Conservation (phyloP, 1,140 invertebrate genomes). For the Amyelois transitella region DNA sequence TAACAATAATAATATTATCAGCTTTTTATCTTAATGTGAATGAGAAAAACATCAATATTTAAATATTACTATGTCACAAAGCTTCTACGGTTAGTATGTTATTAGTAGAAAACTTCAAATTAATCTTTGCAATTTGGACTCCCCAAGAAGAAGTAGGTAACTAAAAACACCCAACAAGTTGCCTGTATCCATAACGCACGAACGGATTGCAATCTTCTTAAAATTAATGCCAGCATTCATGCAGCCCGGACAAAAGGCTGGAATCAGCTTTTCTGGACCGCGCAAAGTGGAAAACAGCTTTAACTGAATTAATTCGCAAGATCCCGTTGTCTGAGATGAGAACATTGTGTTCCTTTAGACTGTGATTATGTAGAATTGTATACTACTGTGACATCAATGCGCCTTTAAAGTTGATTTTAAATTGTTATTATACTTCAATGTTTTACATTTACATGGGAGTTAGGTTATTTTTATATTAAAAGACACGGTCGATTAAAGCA, state of each 20-base stretch:
- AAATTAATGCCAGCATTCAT: conserved; percentile 2
- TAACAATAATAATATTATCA: no score
- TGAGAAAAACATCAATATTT: no score
- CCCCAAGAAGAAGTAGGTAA: neutral
- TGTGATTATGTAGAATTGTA: neutral
- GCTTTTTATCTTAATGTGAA: no score
- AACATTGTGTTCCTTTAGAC: neutral
- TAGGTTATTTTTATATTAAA: no score
- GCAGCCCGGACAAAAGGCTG: neutral
- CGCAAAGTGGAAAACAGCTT: conserved; percentile 1
- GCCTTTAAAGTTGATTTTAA: neutral
- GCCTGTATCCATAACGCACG: neutral
- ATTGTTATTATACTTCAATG: no score
- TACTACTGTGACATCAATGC: no score
- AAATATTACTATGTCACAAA: no score
- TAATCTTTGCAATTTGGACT: neutral
- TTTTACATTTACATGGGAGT: no score
- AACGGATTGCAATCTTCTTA: conserved; percentile 2
- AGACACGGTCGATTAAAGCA: no score
- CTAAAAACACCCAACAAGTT: neutral
- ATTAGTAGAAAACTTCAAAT: neutral
- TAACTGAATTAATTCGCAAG: conserved; percentile 3
- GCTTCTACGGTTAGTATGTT: no score
- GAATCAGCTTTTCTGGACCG: neutral
- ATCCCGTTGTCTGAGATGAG: conserved; percentile 1